Conservation (phyloP, 2,797 vertebrate species). For the Myotis daubentonii region DNA sequence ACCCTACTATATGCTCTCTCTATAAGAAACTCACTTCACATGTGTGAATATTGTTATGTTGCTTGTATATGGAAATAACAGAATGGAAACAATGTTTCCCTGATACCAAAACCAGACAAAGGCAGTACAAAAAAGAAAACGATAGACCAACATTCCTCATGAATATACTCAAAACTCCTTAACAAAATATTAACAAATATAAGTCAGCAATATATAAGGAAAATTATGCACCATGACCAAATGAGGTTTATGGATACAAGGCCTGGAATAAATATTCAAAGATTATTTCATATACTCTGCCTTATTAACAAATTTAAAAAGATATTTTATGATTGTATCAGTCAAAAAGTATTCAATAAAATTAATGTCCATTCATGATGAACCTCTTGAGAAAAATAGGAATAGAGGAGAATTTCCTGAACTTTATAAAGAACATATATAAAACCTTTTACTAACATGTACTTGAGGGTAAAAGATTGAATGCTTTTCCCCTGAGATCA, state of each 20-base stretch:
- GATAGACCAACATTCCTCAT: too few relatives aligned
- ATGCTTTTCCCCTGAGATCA: too few relatives aligned
- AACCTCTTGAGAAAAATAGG: background rate
- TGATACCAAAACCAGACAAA: too few relatives aligned
- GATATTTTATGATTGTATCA: background rate
- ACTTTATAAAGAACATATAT: background rate
- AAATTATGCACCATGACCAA: background rate
- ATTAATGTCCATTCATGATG: background rate
- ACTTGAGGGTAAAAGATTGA: too few relatives aligned
- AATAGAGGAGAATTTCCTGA: background rate
- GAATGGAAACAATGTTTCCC: background rate
- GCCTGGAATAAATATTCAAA: background rate
- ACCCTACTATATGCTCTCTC: background rate
- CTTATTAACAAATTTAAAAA: background rate
- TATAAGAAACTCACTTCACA: background rate
- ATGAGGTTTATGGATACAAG: background rate
- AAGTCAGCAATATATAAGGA: too few relatives aligned
- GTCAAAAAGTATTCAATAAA: background rate
- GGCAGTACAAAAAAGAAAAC: too few relatives aligned
- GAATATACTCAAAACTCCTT: too few relatives aligned
- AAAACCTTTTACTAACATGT: background rate
- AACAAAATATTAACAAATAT: too few relatives aligned
- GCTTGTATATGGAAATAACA: background rate
- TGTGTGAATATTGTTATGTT: background rate
- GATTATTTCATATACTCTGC: background rate